Evolutionary conservation across 1,140 invertebrate genomes (phyloP), one percentile per base, ranked within the genome.

Genomic region (Megalopta genalis): DNA sequence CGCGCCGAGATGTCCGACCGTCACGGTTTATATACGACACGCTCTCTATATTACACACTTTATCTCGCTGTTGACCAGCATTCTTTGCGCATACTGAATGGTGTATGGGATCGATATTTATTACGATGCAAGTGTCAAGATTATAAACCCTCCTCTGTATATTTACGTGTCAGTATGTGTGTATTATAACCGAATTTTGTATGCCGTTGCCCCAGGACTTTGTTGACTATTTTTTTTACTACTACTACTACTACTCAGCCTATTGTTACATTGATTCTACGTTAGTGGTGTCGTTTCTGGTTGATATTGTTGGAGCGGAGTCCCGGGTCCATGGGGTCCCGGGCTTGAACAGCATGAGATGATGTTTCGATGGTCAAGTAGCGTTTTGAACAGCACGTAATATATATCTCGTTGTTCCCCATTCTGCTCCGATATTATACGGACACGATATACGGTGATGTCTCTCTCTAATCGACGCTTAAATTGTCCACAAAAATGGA

Each of bases 121-220:
- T 32, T 49, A 71, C 68, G 76, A 79, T 74, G 77, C 77, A 74
- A 79, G 77, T 79, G 39, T 79, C 70, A 39, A 66, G 18, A 73
- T 46, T 46, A 66, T n/a, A n/a, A n/a, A n/a, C 37, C 42, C 39
- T 39, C 39, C 2, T 72, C 39, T 79, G 70, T 65, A 52, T 79
- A 46, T 57, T 52, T 71, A 71, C 70, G 39, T 79, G 77, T 79
- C 77, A 39, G 57, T 79, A 49, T 79, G 37, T 79, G 54, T 57
- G 32, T 32, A 32, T 32, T 32, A n/a, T n/a, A 57, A 66, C 71
- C 77, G 77, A 66, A 52, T 52, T 60, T 9, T 74, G 70, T 73
- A 49, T 72, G 69, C 72, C 76, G 75, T 77, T 77, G 57, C 67
- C 69, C 62, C 77, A 14, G 16, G 77, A 65, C 14, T 46, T 71